Percentiles rank a stretch among this genome's conserved stretches.
phyloP scores from a whole-genome alignment of 30 jellyfish, hydroid and myxozoan genomes.

The Calvadosia cruxmelitensis region DNA sequence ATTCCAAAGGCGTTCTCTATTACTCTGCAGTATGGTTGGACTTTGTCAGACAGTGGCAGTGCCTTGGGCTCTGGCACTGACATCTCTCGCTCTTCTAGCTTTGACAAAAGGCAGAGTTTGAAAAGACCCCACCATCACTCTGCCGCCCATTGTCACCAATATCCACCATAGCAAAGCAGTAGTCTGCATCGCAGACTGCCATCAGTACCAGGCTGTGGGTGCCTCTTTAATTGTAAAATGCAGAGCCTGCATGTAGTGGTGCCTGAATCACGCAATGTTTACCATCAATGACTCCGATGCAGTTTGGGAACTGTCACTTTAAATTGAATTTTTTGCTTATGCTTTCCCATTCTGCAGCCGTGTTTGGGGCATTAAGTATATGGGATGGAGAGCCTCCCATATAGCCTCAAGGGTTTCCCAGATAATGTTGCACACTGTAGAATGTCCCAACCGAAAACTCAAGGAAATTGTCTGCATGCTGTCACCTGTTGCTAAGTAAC shows the following conservation, averaged over 20 bases:
- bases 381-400: no score
- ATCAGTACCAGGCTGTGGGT: constrained; percentile 30
- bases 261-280: constrained; percentile 34
- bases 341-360: no score
- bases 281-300: constrained; percentile 42
- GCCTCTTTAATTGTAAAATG: constrained; percentile 25
- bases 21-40: constrained; percentile 14
- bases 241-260: constrained; percentile 46
- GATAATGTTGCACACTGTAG: no score
- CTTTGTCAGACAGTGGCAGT: background rate
- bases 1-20: constrained; percentile 53
- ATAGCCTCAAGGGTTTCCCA: no score
- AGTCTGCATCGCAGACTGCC: constrained; percentile 27
- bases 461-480: no score
- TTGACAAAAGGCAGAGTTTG: no score
- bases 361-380: no score
- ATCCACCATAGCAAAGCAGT: constrained; percentile 22
- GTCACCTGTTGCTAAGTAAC: no score
- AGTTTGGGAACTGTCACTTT: constrained; percentile 35
- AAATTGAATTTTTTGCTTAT: no score
- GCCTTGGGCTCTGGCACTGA: background rate
- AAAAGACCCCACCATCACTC: constrained; percentile 49
- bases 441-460: no score
- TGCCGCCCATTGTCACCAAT: constrained; percentile 40
- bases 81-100: background rate